Evolutionary conservation across 2,888 invertebrate genomes (phyloP), one percentile per base, ranked within the genome.

Genomic region (Quadroppia sp.): DNA sequence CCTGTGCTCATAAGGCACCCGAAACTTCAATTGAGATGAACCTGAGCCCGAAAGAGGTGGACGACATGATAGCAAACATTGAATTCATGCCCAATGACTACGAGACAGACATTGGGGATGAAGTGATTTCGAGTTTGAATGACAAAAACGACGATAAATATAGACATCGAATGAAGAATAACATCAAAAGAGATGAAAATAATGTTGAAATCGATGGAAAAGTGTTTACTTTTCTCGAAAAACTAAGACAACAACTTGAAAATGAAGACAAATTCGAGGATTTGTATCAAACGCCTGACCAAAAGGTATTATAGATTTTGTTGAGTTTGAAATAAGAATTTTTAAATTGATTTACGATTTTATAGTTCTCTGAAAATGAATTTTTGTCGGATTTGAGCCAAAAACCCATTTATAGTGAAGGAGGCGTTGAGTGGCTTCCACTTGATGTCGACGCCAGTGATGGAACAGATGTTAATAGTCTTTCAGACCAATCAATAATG

Each of bases 391-490:
- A 75, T 61, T 17, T 76, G 15, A 75, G 70, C 6, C 76, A 73
- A 25, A 50, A 64, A 0, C 74, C 76, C 4, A 74, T 50, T 2
- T 76, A 74, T 42, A 72, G 72, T 0, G 76, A 77, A 61, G 75
- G 75, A 7, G 76, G 77, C 1, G 71, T 71, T 15, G 74, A 77
- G 42, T 77, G 76, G 76, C n/a, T 76, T 2, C 76, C 76, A 0
- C 67, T 72, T 0, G 72, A 74, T n/a, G 45, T 25, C 20, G 25
- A 53, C 23, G 23, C 3, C 3, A 75, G 9, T n/a, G 56, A 64
- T 20, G 73, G 72, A 9, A 50, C 36, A 36, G 75, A 71, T 48
- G 70, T 50, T 17, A 30, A 50, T 13, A 56, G 40, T 20, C 20
- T 23, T 28, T 30, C 72, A 73, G 13, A 74, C 2, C n/a, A n/a